Evolutionary conservation across 1,140 invertebrate species (phyloP).

Genomic region (Drosophila grimshawi): DNA sequence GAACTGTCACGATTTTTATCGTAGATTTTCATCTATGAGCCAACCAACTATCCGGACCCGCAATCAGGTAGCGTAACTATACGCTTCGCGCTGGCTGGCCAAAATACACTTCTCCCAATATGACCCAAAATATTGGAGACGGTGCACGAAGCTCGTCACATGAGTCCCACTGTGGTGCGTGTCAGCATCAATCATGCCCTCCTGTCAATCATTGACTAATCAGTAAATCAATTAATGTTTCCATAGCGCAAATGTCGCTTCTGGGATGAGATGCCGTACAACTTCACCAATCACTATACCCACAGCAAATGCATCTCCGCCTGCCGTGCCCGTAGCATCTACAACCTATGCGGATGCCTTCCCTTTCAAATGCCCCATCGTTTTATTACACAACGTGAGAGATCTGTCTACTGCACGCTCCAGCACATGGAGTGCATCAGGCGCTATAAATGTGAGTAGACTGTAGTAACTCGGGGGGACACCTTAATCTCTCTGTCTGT

Average conservation of each 20-base stretch:
- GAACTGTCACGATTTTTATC: background rate
- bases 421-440: slow-evolving; percentile 72
- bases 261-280: slow-evolving; percentile 83
- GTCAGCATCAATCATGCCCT: background rate
- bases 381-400: slow-evolving; percentile 50
- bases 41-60: slow-evolving; percentile 58
- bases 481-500: background rate
- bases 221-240: slow-evolving; percentile 26
- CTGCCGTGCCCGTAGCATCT: slow-evolving; percentile 85
- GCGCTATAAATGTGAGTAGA: slow-evolving; percentile 76
- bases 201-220: slow-evolving; percentile 9
- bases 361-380: slow-evolving; percentile 85
- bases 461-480: background rate
- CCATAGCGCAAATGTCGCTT: slow-evolving; percentile 77
- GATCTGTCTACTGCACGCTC: slow-evolving; percentile 72
- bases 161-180: slow-evolving; percentile 57
- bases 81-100: slow-evolving; percentile 50
- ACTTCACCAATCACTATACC: slow-evolving; percentile 59
- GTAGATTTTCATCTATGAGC: slow-evolving; percentile 64
- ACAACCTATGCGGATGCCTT: slow-evolving; percentile 85
- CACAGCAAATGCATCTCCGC: slow-evolving; percentile 86
- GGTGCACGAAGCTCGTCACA: slow-evolving; percentile 57
- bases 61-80: slow-evolving; percentile 63
- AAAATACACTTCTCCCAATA: slow-evolving; percentile 51
- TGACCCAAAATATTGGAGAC: slow-evolving; percentile 65